Evolutionary conservation across 2,113 vertebrate genomes (phyloP).

Genomic region (Trogon melanurus): DNA sequence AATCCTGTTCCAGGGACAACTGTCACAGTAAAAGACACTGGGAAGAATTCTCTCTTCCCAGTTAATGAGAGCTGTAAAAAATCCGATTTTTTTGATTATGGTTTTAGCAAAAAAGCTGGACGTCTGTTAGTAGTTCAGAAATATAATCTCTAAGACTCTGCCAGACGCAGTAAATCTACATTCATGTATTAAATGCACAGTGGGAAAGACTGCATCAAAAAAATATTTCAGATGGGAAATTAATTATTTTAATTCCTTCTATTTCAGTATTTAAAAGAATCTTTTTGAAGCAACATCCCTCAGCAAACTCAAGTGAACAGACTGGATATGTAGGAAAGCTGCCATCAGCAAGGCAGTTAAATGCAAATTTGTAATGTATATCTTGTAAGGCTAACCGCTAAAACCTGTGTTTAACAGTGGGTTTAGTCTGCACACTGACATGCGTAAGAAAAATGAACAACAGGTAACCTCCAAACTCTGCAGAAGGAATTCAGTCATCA

Average conservation of each 20-base stretch:
- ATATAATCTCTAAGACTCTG: neutral
- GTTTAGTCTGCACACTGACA: neutral
- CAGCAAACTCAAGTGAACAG: neutral
- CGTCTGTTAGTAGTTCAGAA: neutral
- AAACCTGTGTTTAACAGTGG: neutral
- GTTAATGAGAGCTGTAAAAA: neutral
- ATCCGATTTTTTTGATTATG: neutral
- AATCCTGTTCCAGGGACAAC: neutral
- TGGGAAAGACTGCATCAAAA: neutral
- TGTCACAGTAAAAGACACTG: neutral
- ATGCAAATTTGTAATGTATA: neutral
- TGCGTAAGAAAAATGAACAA: neutral
- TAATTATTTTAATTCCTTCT: neutral
- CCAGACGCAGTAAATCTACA: neutral
- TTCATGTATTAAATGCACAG: neutral
- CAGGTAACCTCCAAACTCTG: neutral
- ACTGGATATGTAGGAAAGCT: neutral
- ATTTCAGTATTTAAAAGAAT: neutral
- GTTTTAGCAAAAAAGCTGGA: neutral
- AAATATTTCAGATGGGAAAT: neutral
- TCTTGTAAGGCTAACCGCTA: neutral
- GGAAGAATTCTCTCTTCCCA: neutral
- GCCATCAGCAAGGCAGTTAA: neutral
- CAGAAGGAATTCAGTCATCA: neutral
- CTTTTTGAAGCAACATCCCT: neutral